Evolutionary conservation across 2,888 invertebrate species (phyloP), one percentile per base, ranked within the genome.

Genomic region (Podabrus alpinus): DNA sequence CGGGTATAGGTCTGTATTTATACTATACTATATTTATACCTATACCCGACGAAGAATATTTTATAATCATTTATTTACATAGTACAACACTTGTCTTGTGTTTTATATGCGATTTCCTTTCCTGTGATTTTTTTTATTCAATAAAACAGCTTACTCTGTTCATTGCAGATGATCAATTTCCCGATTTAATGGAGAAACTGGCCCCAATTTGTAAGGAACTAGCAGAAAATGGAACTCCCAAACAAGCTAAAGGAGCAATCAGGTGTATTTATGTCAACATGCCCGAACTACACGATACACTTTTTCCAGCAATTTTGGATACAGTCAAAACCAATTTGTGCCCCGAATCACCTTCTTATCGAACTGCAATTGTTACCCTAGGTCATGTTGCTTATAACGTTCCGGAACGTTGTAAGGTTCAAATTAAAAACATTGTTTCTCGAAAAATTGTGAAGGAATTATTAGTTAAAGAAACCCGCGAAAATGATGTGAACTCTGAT

Each of bases 231-330:
- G 98, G 98, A 11, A 95, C 96, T 3, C 94, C 96, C 0, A 97
- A 97, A 87, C 98, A 98, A 88, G 97, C 98, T 7, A 99, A 99
- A 88, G 97, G 98, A 83, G 97, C 98, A 3, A 94, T 99, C 76
- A 92, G 96, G 80, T 98, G 98, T 87, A 92, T 99, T 71, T 95
- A 92, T 86, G 94, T 95, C 66, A 96, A 97, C 87, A 93, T 95
- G 88, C 90, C 90, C 3, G 90, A 90, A 66, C 88, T 92, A 83
- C 92, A 92, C 84, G 94, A 93, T 81, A 91, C 91, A 71, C 92
- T 95, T 80, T 97, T 96, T 88, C 93, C 94, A 2, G 93, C 94
- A 81, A 94, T 96, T 81, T 89, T 97, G 83, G 96, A 97, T 81
- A 92, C 92, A 74, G 88, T 96, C 74, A 94, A 94, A 84, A 88